Conservation (phyloP, 2,113 vertebrate genomes). For the Grus americana region DNA sequence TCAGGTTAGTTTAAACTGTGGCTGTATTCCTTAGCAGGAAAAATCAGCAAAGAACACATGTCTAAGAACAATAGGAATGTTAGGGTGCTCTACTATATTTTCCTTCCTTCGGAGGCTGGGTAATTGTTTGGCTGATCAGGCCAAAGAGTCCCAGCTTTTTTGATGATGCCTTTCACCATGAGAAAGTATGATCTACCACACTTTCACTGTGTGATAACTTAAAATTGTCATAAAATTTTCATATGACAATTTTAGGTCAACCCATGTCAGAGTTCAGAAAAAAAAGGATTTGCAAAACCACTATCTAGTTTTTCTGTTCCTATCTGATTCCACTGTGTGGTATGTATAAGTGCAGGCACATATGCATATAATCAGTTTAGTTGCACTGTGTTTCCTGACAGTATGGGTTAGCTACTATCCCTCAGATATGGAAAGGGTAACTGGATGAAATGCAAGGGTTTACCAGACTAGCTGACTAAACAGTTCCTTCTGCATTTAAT, state of each 20-base stretch:
- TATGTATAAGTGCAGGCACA: not conserved
- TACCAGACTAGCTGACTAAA: slow-evolving; percentile 27
- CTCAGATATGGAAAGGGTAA: not conserved
- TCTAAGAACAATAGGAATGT: not conserved
- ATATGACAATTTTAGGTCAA: not conserved
- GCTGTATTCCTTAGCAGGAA: not conserved
- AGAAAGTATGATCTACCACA: not conserved
- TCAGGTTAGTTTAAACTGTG: not conserved
- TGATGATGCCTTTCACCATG: not conserved
- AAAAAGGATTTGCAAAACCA: not conserved
- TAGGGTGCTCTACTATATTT: not conserved
- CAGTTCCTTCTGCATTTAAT: slow-evolving; percentile 13
- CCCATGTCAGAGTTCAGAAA: not conserved
- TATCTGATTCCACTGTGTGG: not conserved
- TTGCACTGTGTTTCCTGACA: not conserved
- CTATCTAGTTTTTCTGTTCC: not conserved
- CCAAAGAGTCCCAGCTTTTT: not conserved
- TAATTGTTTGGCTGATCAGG: not conserved
- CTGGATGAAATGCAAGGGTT: not conserved
- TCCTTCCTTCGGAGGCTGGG: not conserved
- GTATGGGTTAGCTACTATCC: not conserved
- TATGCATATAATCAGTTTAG: not conserved
- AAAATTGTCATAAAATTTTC: not conserved
- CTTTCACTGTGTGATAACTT: not conserved
- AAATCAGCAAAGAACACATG: not conserved